phyloP scores from a whole-genome alignment of 2,113 vertebrate species.

The Phaethornis superciliosus region DNA sequence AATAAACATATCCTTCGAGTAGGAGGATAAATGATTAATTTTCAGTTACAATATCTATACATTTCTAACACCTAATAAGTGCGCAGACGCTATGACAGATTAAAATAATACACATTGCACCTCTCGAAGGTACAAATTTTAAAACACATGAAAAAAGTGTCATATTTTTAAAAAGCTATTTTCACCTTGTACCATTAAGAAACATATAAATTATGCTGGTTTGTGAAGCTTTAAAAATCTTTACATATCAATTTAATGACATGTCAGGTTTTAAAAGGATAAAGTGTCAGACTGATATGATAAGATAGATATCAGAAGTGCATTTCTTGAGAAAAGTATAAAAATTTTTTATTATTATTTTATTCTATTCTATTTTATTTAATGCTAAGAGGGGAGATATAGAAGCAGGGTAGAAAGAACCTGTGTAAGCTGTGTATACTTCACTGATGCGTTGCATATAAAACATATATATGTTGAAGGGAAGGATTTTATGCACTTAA shows the following conservation, averaged over 20 bases:
- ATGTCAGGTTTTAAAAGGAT: not conserved
- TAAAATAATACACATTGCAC: not conserved
- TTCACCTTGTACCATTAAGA: conserved; percentile 43
- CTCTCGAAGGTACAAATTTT: conserved; percentile 1
- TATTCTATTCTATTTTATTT: not conserved
- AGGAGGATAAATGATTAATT: not conserved
- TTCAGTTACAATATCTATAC: not conserved
- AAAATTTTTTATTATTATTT: not conserved
- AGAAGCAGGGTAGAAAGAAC: not conserved
- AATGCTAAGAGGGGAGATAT: not conserved
- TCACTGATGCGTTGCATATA: not conserved
- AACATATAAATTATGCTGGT: conserved; percentile 31
- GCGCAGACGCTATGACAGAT: not conserved
- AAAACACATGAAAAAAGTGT: not conserved
- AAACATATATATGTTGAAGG: not conserved
- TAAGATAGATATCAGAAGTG: conserved; percentile 6
- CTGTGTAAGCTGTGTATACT: not conserved
- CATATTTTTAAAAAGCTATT: conserved; percentile 16
- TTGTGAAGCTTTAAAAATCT: conserved; percentile 26
- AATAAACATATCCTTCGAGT: not conserved
- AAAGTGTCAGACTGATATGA: conserved; percentile 22
- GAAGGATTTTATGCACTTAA: not conserved
- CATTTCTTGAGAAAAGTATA: conserved; percentile 17
- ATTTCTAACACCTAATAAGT: conserved; percentile 7
- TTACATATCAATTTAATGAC: conserved; percentile 41